Percentiles rank a stretch among this genome's conserved stretches.
phyloP scores from a whole-genome alignment of 2,888 invertebrate genomes.

The Mycogona germanica region DNA sequence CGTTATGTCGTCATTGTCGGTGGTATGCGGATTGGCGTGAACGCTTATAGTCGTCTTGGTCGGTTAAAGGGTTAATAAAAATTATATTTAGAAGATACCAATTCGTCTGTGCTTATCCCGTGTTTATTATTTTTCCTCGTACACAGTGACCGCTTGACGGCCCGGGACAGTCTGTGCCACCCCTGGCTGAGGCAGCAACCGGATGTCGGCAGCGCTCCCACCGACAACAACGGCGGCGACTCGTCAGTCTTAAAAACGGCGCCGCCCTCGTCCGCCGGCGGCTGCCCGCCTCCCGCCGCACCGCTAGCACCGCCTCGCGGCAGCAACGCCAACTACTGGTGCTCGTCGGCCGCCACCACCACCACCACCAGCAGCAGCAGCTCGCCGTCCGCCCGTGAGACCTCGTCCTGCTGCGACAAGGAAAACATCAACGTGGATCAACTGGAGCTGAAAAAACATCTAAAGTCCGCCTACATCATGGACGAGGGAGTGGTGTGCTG shows the following conservation, averaged over 20 bases:
- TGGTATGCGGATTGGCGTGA: no score
- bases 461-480: background rate
- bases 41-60: no score
- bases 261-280: background rate
- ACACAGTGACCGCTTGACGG: constrained; percentile 44
- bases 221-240: background rate
- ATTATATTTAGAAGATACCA: background rate
- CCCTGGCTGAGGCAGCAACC: constrained; percentile 39
- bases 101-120: background rate
- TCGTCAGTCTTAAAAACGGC: constrained; percentile 3
- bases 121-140: constrained; percentile 8
- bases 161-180: constrained; percentile 45
- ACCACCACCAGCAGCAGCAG: background rate
- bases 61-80: no score
- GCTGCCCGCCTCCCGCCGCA: no score
- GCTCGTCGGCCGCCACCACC: background rate
- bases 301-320: background rate
- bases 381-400: background rate
- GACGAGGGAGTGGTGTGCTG: constrained; percentile 7
- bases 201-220: background rate
- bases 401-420: constrained; percentile 11
- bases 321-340: no score
- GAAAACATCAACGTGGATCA: constrained; percentile 16
- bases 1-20: no score
- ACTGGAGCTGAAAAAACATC: constrained; percentile 10